Percentiles rank a stretch among this genome's conserved stretches.
Conservation (phyloP, 2,113 vertebrate genomes). For the Thryonomys swinderianus region DNA sequence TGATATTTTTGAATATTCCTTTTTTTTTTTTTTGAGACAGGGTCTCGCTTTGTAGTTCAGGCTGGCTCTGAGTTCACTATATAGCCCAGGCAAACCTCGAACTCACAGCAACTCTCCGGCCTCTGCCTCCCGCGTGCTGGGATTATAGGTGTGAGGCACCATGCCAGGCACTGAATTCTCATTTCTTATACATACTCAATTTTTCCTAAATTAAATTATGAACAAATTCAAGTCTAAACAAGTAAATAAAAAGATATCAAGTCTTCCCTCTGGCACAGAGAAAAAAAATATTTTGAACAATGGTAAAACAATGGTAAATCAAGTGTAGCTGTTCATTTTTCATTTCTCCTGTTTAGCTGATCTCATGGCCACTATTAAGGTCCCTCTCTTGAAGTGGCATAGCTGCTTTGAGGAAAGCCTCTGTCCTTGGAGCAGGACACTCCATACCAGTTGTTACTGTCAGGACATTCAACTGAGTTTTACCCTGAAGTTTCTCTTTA, state of each 20-base stretch:
- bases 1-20: too few species aligned
- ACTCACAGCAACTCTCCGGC: too few species aligned
- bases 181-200: not conserved
- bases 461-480: slow-evolving; percentile 14
- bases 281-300: not conserved
- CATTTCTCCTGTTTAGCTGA: not conserved
- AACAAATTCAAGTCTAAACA: not conserved
- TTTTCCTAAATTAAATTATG: not conserved
- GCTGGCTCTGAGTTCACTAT: too few species aligned
- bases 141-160: too few species aligned
- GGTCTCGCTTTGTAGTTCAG: too few species aligned
- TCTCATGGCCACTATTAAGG: not conserved
- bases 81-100: too few species aligned
- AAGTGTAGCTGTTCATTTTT: not conserved
- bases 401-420: not conserved
- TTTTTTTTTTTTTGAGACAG: too few species aligned
- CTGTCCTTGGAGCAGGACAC: not conserved
- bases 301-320: not conserved
- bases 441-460: not conserved
- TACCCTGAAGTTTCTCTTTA: slow-evolving; percentile 37
- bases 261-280: slow-evolving; percentile 13
- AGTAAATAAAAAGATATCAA: not conserved
- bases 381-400: not conserved
- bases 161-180: not conserved
- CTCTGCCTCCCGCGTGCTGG: too few species aligned